phyloP scores from a whole-genome alignment of 2,888 invertebrate species.

The Trypoxylon attenuatum region DNA sequence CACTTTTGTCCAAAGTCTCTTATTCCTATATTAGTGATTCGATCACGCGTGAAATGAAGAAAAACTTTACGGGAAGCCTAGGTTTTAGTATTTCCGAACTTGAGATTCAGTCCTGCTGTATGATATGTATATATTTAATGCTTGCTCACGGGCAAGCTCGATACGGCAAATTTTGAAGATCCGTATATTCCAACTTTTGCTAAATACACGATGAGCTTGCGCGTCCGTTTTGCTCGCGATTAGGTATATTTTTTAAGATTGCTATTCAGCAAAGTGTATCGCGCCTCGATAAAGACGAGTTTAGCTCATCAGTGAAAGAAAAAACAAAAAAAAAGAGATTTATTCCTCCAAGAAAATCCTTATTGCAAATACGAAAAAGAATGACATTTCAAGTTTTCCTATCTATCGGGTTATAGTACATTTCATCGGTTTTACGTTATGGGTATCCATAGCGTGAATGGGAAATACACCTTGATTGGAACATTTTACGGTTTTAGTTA shows the following conservation, averaged over 20 bases:
- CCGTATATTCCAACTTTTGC: slow-evolving; percentile 13
- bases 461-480: too few species aligned
- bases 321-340: too few species aligned
- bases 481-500: too few species aligned
- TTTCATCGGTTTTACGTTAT: too few species aligned
- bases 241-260: slow-evolving; percentile 19
- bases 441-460: too few species aligned
- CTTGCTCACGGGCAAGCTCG: too few species aligned
- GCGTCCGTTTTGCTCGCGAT: slow-evolving; percentile 13
- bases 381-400: neutral
- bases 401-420: too few species aligned
- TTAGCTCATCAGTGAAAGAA: too few species aligned
- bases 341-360: too few species aligned
- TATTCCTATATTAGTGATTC: neutral
- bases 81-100: neutral
- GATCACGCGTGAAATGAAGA: neutral
- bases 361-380: too few species aligned
- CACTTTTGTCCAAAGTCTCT: neutral
- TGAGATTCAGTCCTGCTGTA: neutral
- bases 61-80: too few species aligned
- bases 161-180: slow-evolving; percentile 20
- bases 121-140: too few species aligned
- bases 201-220: slow-evolving; percentile 9
- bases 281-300: slow-evolving; percentile 26
- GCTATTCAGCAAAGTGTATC: slow-evolving; percentile 2